Evolutionary conservation across 2,113 vertebrate genomes (phyloP), one percentile per base, ranked within the genome.

Genomic region (Oryzias melastigma): DNA sequence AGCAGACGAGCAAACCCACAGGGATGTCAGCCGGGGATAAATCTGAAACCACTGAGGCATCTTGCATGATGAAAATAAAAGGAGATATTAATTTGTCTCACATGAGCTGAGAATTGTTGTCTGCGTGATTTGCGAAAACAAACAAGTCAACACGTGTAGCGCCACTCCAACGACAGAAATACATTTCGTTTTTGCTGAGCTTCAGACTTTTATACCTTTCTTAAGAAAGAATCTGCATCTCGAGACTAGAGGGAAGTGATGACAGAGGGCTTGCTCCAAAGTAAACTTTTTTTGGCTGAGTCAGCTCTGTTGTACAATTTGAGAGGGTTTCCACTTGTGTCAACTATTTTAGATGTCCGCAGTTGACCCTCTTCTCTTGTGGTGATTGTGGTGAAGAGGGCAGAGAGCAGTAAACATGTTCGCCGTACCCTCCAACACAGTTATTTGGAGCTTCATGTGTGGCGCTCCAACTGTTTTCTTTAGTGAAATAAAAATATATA

Each of bases 121-220:
- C 35, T 35, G 35, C 35, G 3, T 35, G 8, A 35, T 35, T 35
- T 10, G 35, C 10, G 8, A 53, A 46, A 50, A 56, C 1, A 35
- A 49, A 47, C 16, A 19, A 60, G 53, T 44, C 52, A 80, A 54
- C 19, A 64, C 40, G 15, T 54, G 64, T 27, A 60, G 63, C 58
- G 77, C 58, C 42, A 71, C 42, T 57, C 29, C 48, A 53, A 78
- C 45, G 63, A 84, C 59, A 78, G 76, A 27, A 19, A 70, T 62
- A 24, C 57, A 71, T 85, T 83, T 75, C 68, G 79, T 47, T 81
- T 76, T 68, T 77, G 82, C 85, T 85, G 77, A 81, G 61, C 65
- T 52, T 47, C 17, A 20, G 48, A 75, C 49, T 86, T 87, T 84
- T 67, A 54, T 57, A 20, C 14, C 14, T 64, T 72, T 78, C 82